Conservation (phyloP, 2,797 vertebrate species). For the Hippopotamyrus pictus region DNA sequence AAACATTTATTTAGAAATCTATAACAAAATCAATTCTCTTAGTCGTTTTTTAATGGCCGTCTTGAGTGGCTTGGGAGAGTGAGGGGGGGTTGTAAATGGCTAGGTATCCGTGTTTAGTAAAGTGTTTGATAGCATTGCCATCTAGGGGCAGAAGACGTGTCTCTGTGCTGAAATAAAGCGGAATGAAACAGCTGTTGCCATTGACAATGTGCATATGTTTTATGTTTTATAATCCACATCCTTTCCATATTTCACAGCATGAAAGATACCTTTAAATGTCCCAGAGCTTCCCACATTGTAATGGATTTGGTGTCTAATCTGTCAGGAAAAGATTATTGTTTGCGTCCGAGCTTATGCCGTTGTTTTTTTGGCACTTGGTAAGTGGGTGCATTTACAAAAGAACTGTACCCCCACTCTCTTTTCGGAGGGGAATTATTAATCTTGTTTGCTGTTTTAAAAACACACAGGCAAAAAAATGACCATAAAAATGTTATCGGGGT, state of each 20-base stretch:
- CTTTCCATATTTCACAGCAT: slow-evolving; percentile 87
- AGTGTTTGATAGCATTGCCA: slow-evolving; percentile 99
- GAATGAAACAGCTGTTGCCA: slow-evolving; percentile 90
- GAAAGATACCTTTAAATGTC: slow-evolving; percentile 71
- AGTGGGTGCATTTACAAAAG: slow-evolving; percentile 58
- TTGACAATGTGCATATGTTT: slow-evolving; percentile 99
- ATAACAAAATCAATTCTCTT: slow-evolving; percentile 75
- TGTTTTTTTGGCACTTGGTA: slow-evolving; percentile 60
- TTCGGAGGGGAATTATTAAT: slow-evolving; percentile 73
- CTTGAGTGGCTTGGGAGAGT: slow-evolving; percentile 63
- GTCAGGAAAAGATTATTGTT: slow-evolving; percentile 72
- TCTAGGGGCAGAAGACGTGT: slow-evolving; percentile 89
- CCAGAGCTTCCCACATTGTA: slow-evolving; percentile 49
- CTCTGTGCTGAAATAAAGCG: slow-evolving; percentile 76
- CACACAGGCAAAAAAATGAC: slow-evolving; percentile 36
- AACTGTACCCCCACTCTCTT: slow-evolving; percentile 61
- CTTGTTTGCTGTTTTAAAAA: slow-evolving; percentile 76
- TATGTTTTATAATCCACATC: slow-evolving; percentile 91
- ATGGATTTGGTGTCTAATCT: slow-evolving; percentile 57
- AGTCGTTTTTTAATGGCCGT: slow-evolving; percentile 65
- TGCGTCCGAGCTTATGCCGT: slow-evolving; percentile 68
- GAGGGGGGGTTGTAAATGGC: slow-evolving; percentile 70
- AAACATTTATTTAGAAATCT: slow-evolving; percentile 75
- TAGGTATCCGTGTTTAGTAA: slow-evolving; percentile 73
- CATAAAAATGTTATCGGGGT: slow-evolving; percentile 44